Conservation (phyloP, 2,888 invertebrate species). For the Andrena minutula region DNA sequence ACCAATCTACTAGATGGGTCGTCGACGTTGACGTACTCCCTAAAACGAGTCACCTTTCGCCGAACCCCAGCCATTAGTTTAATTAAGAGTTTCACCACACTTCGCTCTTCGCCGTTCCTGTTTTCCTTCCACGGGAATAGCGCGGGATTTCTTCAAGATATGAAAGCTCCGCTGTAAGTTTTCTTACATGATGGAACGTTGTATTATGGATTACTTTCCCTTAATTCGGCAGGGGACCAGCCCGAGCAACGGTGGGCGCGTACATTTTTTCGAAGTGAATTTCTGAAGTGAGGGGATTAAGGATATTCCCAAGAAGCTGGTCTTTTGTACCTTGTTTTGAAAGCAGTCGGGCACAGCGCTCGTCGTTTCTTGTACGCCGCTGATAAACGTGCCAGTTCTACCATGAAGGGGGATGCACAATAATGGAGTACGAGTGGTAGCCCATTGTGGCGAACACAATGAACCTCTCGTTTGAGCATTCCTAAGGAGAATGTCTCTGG, state of each 20-base stretch:
- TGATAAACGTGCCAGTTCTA: slow-evolving; percentile 55
- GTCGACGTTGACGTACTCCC: slow-evolving; percentile 13
- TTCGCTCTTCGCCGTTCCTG: neutral
- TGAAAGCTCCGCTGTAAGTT: neutral
- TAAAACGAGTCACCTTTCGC: slow-evolving; percentile 1
- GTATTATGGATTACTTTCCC: neutral
- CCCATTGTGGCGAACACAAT: slow-evolving; percentile 72
- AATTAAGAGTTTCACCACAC: slow-evolving; percentile 1
- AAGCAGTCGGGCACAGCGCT: slow-evolving; percentile 32
- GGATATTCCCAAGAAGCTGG: slow-evolving; percentile 3
- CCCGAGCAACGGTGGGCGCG: neutral
- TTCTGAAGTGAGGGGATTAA: neutral
- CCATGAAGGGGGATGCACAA: slow-evolving; percentile 54
- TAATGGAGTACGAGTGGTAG: slow-evolving; percentile 67
- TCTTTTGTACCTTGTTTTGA: slow-evolving; percentile 31
- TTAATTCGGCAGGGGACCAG: neutral
- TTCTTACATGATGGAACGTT: neutral
- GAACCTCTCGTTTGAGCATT: slow-evolving; percentile 70
- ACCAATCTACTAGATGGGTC: slow-evolving; percentile 27
- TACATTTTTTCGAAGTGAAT: no score
- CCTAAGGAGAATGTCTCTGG: slow-evolving; percentile 68
- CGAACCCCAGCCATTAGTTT: slow-evolving; percentile 5
- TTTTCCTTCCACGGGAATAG: neutral
- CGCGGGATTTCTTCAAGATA: no score
- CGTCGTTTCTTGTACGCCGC: slow-evolving; percentile 44